Evolutionary conservation across 1,140 invertebrate genomes (phyloP).

Genomic region (Hyposmocoma kahamanoa): DNA sequence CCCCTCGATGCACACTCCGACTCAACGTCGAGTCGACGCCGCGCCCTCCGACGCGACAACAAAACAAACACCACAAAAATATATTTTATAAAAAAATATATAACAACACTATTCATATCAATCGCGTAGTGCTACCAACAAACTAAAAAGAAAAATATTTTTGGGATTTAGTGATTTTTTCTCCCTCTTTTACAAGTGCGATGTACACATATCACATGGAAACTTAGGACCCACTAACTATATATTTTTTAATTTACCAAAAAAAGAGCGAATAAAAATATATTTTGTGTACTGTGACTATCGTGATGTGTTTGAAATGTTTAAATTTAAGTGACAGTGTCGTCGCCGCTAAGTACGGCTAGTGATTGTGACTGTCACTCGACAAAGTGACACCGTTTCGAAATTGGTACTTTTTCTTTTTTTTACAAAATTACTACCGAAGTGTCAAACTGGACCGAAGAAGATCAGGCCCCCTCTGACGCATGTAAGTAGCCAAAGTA

Average conservation of each 20-base stretch:
- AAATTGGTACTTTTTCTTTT: conserved; percentile 51
- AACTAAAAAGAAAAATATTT: conserved; percentile 34
- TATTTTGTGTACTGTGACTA: conserved; percentile 53
- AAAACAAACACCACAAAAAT: conserved; percentile 59
- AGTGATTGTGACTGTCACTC: conserved; percentile 45
- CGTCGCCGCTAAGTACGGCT: conserved; percentile 37
- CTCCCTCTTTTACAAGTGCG: conserved; percentile 26
- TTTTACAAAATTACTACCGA: conserved; percentile 68
- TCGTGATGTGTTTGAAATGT: conserved; percentile 43
- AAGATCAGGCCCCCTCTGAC: conserved; percentile 65
- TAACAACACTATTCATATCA: conserved; percentile 68
- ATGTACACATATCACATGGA: conserved; percentile 65
- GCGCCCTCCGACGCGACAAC: conserved; percentile 51
- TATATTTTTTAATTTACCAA: conserved; percentile 41
- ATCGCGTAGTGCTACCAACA: conserved; percentile 48
- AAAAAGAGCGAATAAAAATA: conserved; percentile 30
- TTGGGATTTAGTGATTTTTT: conserved; percentile 59
- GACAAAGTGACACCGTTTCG: conserved; percentile 45
- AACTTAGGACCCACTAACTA: conserved; percentile 64
- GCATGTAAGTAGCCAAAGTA: conserved; percentile 54
- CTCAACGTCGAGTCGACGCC: conserved; percentile 64
- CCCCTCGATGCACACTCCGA: conserved; percentile 67
- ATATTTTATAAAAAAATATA: too few relatives aligned
- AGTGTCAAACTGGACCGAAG: conserved; percentile 71
- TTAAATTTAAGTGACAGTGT: conserved; percentile 49